These are phyloP conservation scores for Leptinotarsa lineolata DNA, from an alignment of 1,140 invertebrate species.

Conservation along the genomic window DNA sequence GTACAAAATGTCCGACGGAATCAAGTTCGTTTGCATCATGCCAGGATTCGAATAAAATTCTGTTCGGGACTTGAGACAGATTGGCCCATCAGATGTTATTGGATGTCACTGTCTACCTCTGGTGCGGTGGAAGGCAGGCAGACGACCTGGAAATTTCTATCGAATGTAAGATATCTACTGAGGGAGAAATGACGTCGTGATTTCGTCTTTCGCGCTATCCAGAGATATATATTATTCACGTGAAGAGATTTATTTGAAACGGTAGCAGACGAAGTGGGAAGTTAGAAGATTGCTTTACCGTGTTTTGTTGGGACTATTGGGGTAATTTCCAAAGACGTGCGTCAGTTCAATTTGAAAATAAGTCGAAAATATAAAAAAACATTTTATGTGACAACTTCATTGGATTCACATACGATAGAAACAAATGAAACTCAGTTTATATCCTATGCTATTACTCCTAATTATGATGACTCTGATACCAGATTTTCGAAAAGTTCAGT, in stretches of 20 bases:
- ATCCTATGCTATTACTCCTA: too few species aligned
- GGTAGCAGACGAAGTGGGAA: too few species aligned
- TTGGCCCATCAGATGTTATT: slow-evolving; percentile 2
- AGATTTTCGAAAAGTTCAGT: too few species aligned
- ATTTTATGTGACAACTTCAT: too few species aligned
- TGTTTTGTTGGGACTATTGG: too few species aligned
- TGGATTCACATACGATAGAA: too few species aligned
- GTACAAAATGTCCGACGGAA: neutral
- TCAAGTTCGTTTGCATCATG: neutral
- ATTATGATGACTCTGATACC: too few species aligned
- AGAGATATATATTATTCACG: neutral
- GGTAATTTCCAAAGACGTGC: too few species aligned
- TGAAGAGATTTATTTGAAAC: neutral
- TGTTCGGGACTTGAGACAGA: neutral
- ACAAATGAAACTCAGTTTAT: too few species aligned
- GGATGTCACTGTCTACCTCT: slow-evolving; percentile 2
- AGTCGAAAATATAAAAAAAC: too few species aligned
- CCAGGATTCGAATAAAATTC: neutral
- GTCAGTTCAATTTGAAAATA: too few species aligned
- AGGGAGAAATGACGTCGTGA: slow-evolving; percentile 4
- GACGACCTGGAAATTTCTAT: slow-evolving; percentile 3
- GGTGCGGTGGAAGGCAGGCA: neutral
- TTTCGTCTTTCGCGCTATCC: neutral
- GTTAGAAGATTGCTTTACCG: too few species aligned
- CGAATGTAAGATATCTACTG: neutral